These are phyloP conservation scores for Drosophila repleta DNA, from an alignment of 1,140 invertebrate species.

Conservation along the genomic window DNA sequence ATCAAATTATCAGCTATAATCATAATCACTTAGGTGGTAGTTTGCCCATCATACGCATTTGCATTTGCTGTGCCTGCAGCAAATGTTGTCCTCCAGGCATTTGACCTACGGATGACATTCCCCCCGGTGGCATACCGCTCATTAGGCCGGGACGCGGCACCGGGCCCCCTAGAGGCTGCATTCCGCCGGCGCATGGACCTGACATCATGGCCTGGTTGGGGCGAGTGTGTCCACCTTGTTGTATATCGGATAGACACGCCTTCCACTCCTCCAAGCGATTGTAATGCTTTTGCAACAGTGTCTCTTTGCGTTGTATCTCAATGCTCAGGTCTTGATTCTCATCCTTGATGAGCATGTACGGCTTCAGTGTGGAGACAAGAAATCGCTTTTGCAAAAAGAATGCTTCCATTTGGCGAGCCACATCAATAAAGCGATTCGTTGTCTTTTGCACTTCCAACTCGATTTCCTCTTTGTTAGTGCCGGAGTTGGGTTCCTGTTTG, in stretches of 20 bases:
- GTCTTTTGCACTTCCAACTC: slow-evolving; percentile 93
- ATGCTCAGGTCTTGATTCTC: slow-evolving; percentile 93
- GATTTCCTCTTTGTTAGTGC: slow-evolving; percentile 92
- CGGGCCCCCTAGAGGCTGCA: slow-evolving; percentile 59
- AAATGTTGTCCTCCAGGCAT: slow-evolving; percentile 83
- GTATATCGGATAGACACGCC: slow-evolving; percentile 90
- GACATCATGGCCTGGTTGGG: slow-evolving; percentile 60
- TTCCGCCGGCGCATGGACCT: slow-evolving; percentile 41
- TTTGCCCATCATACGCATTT: slow-evolving; percentile 83
- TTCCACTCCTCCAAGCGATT: slow-evolving; percentile 96
- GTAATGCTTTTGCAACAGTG: slow-evolving; percentile 93
- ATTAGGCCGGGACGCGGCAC: slow-evolving; percentile 61
- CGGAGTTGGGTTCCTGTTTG: slow-evolving; percentile 89
- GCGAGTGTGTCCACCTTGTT: slow-evolving; percentile 81
- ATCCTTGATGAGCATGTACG: slow-evolving; percentile 95
- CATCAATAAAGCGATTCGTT: slow-evolving; percentile 92
- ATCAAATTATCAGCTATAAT: slow-evolving; percentile 38
- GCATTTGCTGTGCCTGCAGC: slow-evolving; percentile 84
- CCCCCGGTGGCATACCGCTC: slow-evolving; percentile 57
- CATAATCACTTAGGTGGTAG: slow-evolving; percentile 61
- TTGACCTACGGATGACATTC: slow-evolving; percentile 54
- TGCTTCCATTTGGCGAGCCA: slow-evolving; percentile 95
- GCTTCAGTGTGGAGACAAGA: slow-evolving; percentile 94
- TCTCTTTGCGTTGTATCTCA: slow-evolving; percentile 94
- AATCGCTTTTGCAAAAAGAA: slow-evolving; percentile 97